Base-by-base conservation (phyloP, 2,888 invertebrate genomes). In the Dicycla oo region DNA sequence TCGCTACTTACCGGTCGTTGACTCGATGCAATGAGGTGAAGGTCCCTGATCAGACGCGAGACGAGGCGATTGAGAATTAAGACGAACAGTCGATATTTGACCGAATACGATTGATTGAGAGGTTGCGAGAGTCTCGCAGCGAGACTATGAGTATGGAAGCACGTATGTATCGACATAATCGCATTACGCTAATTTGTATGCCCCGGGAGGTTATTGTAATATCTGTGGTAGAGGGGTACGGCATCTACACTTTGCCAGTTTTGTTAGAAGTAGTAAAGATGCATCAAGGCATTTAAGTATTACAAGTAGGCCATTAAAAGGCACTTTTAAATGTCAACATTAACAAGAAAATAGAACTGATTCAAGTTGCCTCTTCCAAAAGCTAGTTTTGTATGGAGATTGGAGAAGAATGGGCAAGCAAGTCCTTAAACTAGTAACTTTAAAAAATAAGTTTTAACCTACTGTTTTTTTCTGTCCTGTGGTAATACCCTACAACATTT, bases 1-100 rank as follows among this genome's bases (percentile, higher is more conserved):
- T 60, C 4, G 8, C 11, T 56, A 26, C 15, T 63, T n/a, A 60
- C 43, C 7, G 68, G 77, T 1, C 63, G 63, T 66, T 54, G 67
- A 80, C 58, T 3, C 49, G 10, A 45, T 23, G 20, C 43, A 75
- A 64, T n/a, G 67, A 58, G 68, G 76, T 63, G 63, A 75, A 81
- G 77, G 81, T 60, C 34, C 30, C 13, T 7, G 47, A 49, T 49
- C 57, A 57, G 40, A 43, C 57, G 51, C 57, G 51, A 47, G 61
- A 23, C 60, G 54, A 18, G n/a, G n/a, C n/a, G n/a, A n/a, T n/a
- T n/a, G n/a, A n/a, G n/a, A n/a, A n/a, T n/a, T 43, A 45, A 47
- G 60, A 20, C 60, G 54, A 18, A 26, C 54, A 13, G 2, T 18
- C 77, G 47, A 63, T 66, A 66, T 43, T 63, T 53, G 51, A 65